Evolutionary conservation across 1,140 invertebrate species (phyloP).

Genomic region (Rhagoletis zephyria): DNA sequence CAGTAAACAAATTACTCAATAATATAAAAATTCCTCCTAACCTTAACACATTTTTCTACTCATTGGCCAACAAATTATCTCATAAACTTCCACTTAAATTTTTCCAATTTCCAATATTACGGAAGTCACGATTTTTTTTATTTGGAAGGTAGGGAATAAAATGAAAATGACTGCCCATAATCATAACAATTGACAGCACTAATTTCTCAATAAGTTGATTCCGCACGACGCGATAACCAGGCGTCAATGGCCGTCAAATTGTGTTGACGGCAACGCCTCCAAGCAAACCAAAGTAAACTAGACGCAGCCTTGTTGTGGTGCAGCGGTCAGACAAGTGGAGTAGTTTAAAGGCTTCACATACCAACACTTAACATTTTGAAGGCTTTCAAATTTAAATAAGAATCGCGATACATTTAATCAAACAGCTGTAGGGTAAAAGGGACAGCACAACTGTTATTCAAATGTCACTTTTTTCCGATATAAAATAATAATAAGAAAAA

Average conservation of each 20-base stretch:
- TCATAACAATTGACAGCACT: slow-evolving; percentile 42
- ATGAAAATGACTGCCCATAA: slow-evolving; percentile 29
- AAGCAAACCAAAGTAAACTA: neutral
- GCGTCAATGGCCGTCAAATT: slow-evolving; percentile 33
- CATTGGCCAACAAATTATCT: neutral
- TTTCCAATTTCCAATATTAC: neutral
- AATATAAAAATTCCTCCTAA: too few relatives aligned
- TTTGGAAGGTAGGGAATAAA: neutral
- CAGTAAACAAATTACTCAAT: too few relatives aligned
- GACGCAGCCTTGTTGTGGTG: neutral
- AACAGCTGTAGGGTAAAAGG: neutral
- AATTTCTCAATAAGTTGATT: slow-evolving; percentile 50
- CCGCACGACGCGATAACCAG: slow-evolving; percentile 45
- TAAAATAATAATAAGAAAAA: neutral
- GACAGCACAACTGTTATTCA: too few relatives aligned
- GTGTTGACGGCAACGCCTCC: slow-evolving; percentile 23
- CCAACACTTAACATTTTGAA: neutral
- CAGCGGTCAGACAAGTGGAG: neutral
- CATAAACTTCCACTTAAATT: neutral
- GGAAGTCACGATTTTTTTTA: slow-evolving; percentile 9
- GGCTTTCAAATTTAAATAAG: neutral
- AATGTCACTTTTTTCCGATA: too few relatives aligned
- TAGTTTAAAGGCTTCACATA: neutral
- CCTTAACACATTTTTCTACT: too few relatives aligned
- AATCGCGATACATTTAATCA: neutral